Base-by-base conservation (phyloP, 2,113 vertebrate genomes). In the Osmerus eperlanus region DNA sequence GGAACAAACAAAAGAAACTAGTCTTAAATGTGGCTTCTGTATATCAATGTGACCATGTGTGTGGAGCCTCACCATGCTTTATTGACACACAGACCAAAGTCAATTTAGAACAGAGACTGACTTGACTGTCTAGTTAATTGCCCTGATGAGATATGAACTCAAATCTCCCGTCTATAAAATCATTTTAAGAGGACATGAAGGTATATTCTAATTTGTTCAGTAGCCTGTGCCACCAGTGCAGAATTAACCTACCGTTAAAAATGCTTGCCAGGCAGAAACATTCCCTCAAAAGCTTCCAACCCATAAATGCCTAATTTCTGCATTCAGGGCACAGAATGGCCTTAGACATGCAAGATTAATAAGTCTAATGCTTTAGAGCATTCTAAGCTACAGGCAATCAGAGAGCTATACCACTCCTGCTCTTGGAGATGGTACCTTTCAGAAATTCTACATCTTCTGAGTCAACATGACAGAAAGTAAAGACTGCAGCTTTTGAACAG, bases 11-110 rank as follows among this genome's bases (percentile, higher is more conserved):
- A 85, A 86, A 80, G 80, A 75, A 69, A 13, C 69, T 8, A 2
- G 67, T 75, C 75, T 12, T 9, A 1, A 76, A 80, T 84, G 78
- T 83, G 78, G 83, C 84, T 86, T 84, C 77, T 73, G 59, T 82
- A 68, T 58, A 32, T 54, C 65, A 75, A 65, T 55, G 70, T 76
- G 53, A 76, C 14, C 59, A 73, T 80, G 77, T 74, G 81, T 84
- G 80, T 67, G 71, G 56, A 75, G 73, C 69, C 55, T 65, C 73
- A 59, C 58, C 74, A 86, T 36, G 84, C 84, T 86, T 80, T 80
- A 80, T 18, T 70, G 78, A 77, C 58, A 78, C 78, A 65, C 60
- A 18, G 79, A 73, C 63, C 70, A 4, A 71, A 84, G 72, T 79
- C 78, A 81, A 83, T 85, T 84, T 78, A 5, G 15, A 70, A 68